Evolutionary conservation across 2,797 vertebrate genomes (phyloP).

Genomic region (Microctenopoma lineatum): DNA sequence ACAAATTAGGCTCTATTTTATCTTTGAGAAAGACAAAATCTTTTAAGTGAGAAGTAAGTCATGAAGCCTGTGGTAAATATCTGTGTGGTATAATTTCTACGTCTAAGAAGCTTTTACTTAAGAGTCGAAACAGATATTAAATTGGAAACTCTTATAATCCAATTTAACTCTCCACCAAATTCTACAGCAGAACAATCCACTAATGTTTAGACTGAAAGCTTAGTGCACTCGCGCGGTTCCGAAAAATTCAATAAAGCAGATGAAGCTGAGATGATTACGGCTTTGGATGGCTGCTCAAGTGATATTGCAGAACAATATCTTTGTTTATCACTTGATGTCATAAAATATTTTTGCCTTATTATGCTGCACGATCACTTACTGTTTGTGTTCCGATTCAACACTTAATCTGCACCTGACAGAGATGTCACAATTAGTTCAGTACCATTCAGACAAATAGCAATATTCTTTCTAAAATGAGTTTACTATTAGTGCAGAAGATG

Average conservation of each 20-base stretch:
- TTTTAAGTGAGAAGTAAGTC: slow-evolving; percentile 5
- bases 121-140: slow-evolving; percentile 10
- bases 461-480: too few species aligned
- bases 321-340: neutral
- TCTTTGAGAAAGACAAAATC: neutral
- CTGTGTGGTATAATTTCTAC: neutral
- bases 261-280: neutral
- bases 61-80: neutral
- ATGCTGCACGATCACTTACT: too few species aligned
- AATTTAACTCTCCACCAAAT: slow-evolving; percentile 3
- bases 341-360: too few species aligned
- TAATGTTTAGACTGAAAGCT: slow-evolving; percentile 7
- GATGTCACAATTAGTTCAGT: too few species aligned
- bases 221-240: neutral
- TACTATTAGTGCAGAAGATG: neutral
- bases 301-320: slow-evolving; percentile 5
- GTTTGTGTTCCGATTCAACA: too few species aligned
- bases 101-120: neutral
- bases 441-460: too few species aligned
- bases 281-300: neutral
- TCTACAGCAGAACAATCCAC: slow-evolving; percentile 16
- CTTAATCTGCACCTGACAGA: too few species aligned
- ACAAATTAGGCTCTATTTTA: slow-evolving; percentile 16
- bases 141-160: slow-evolving; percentile 20
- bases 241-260: slow-evolving; percentile 14